Conservation (phyloP, 2,797 vertebrate species). For the Amphiprion clarkii region DNA sequence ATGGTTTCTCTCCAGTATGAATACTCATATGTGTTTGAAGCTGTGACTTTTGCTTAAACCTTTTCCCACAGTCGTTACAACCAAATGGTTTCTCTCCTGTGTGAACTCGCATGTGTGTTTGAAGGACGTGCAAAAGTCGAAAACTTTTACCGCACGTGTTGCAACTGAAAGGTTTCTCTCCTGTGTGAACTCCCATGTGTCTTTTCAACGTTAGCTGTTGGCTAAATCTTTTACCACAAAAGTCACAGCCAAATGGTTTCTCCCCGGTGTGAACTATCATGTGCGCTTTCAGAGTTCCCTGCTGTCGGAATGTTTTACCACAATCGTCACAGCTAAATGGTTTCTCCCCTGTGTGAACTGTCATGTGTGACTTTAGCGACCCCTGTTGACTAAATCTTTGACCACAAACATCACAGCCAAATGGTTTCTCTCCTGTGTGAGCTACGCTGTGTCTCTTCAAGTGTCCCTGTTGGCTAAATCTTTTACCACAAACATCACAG, state of each 20-base stretch:
- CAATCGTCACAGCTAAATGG: too few relatives aligned
- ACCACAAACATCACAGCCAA: slow-evolving; percentile 13
- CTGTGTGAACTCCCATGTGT: too few relatives aligned
- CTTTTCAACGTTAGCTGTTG: not conserved
- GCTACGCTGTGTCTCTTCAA: slow-evolving; percentile 3
- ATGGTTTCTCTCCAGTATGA: slow-evolving; percentile 11
- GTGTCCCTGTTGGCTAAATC: slow-evolving; percentile 1
- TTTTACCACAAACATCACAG: slow-evolving; percentile 8
- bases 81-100: slow-evolving; percentile 21
- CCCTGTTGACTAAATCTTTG: slow-evolving; percentile 14
- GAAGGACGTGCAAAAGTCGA: not conserved
- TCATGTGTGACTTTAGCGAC: not conserved
- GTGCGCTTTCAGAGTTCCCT: too few relatives aligned
- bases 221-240: not conserved
- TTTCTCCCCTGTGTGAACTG: not conserved
- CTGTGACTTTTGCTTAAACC: too few relatives aligned
- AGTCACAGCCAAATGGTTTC: slow-evolving; percentile 3
- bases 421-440: slow-evolving; percentile 23
- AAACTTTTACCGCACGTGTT: slow-evolving; percentile 3
- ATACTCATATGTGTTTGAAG: too few relatives aligned
- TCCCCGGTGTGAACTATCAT: slow-evolving; percentile 4
- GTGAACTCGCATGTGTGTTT: slow-evolving; percentile 7
- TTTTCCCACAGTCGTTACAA: not conserved
- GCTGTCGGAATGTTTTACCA: too few relatives aligned
- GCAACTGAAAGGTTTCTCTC: not conserved